Percentiles rank a stretch among this genome's conserved stretches.
phyloP scores from a whole-genome alignment of 2,888 invertebrate species.

The Sicus ferrugineus region DNA sequence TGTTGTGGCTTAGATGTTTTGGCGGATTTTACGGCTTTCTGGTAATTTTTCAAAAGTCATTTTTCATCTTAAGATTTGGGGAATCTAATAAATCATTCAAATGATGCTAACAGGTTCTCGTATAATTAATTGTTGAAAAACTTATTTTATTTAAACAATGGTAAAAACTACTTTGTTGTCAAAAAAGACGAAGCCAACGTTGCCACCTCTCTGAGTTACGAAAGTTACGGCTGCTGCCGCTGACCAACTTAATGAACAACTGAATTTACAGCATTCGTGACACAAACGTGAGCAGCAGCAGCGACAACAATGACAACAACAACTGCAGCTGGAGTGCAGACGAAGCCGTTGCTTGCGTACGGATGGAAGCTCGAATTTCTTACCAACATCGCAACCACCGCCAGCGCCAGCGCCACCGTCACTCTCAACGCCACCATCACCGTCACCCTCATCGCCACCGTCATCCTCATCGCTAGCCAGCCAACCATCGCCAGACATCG shows the following conservation, averaged over 20 bases:
- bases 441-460: background rate
- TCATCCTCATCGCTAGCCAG: background rate
- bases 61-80: too few relatives aligned
- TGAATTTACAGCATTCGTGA: background rate
- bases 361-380: background rate
- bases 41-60: too few relatives aligned
- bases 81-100: too few relatives aligned
- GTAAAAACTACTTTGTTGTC: too few relatives aligned
- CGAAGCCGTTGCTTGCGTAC: background rate
- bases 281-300: background rate
- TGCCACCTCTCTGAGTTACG: background rate
- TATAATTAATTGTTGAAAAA: too few relatives aligned
- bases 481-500: background rate
- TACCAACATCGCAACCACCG: background rate
- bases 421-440: background rate
- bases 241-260: slow-evolving; percentile 15
- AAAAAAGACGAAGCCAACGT: too few relatives aligned
- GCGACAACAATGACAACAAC: slow-evolving; percentile 10
- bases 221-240: background rate
- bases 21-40: too few relatives aligned
- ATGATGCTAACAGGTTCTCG: too few relatives aligned
- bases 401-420: background rate
- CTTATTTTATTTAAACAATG: too few relatives aligned
- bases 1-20: too few relatives aligned
- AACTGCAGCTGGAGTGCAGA: background rate